phyloP scores from a whole-genome alignment of 2,797 vertebrate species.

The Sarcophilus harrisii region DNA sequence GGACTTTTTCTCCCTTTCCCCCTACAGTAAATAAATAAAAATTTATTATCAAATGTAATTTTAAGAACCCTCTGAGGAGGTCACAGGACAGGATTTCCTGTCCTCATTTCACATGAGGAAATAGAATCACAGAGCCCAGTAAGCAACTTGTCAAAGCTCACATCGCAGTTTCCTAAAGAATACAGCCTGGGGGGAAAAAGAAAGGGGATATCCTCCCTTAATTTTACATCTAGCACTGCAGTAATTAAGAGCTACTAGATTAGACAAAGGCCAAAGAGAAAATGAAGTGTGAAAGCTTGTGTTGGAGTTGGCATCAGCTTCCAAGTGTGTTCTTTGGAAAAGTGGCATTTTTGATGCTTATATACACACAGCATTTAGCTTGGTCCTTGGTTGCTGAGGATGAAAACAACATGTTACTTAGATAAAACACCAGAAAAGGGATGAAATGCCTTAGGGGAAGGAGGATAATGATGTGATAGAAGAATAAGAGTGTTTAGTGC shows the following conservation, averaged over 20 bases:
- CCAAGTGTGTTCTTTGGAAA: constrained; percentile 9
- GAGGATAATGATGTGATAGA: constrained; percentile 22
- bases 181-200: constrained; percentile 27
- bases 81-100: not conserved
- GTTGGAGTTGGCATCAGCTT: not conserved
- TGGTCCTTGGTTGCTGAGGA: not conserved
- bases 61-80: not conserved
- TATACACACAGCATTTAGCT: not conserved
- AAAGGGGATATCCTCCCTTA: not conserved
- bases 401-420: not conserved
- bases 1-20: constrained; percentile 45
- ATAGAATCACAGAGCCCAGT: not conserved
- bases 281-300: constrained; percentile 16
- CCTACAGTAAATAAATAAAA: constrained; percentile 19
- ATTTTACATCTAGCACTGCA: constrained; percentile 8
- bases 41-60: not conserved
- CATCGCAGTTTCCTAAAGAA: constrained; percentile 26
- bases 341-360: not conserved
- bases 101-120: not conserved
- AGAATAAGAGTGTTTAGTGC: constrained; percentile 6
- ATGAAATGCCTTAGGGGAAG: not conserved
- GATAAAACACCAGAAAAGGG: not conserved
- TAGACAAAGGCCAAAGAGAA: constrained; percentile 26
- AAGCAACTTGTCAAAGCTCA: not conserved
- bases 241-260: constrained; percentile 36